Conservation (phyloP, 2,113 vertebrate genomes). For the Sceloporus undulatus region DNA sequence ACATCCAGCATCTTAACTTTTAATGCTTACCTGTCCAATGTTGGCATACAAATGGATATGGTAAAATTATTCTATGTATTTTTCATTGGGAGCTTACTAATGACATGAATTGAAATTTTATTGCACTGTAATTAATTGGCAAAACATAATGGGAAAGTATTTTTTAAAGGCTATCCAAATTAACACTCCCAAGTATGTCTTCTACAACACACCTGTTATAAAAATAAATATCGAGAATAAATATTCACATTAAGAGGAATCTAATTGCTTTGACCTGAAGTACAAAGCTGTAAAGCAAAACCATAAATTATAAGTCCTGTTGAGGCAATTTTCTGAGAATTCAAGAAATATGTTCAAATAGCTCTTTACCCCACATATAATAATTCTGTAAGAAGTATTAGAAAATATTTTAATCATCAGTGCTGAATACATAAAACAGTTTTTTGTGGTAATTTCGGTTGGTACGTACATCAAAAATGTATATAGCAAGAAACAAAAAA, state of each 20-base stretch:
- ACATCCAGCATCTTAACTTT: too few species aligned
- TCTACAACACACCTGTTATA: not conserved
- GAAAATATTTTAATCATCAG: slow-evolving; percentile 13
- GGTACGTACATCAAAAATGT: not conserved
- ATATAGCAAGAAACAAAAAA: not conserved
- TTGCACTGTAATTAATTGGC: slow-evolving; percentile 17
- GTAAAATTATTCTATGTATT: not conserved
- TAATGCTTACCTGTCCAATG: too few species aligned
- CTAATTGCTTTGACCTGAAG: slow-evolving; percentile 17
- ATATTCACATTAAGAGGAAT: slow-evolving; percentile 16
- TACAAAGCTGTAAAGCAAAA: slow-evolving; percentile 12
- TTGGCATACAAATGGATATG: not conserved
- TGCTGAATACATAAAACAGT: not conserved
- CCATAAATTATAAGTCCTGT: not conserved
- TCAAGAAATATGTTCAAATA: slow-evolving; percentile 14
- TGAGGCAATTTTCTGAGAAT: not conserved
- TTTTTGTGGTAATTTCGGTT: not conserved
- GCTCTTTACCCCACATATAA: not conserved
- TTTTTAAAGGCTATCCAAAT: not conserved
- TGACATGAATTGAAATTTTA: not conserved
- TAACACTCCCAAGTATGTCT: not conserved
- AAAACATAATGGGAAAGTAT: not conserved
- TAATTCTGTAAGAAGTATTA: not conserved
- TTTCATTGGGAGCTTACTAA: not conserved
- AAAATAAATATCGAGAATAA: slow-evolving; percentile 19